Conservation (phyloP, 2,113 vertebrate species). For the Callithrix jacchus region DNA sequence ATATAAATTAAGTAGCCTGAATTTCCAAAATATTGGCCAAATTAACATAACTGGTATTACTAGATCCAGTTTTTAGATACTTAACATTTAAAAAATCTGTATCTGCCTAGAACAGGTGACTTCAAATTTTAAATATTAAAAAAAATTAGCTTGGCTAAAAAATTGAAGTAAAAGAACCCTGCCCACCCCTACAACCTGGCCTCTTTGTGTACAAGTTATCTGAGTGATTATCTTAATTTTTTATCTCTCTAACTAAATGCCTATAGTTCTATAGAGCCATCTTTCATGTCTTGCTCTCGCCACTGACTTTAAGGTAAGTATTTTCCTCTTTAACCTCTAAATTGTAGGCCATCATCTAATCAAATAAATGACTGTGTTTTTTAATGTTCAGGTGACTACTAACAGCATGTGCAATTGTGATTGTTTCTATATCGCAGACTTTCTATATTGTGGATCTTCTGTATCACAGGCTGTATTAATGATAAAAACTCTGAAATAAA, state of each 20-base stretch:
- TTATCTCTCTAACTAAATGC: neutral
- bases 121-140: neutral
- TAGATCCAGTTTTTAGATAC: neutral
- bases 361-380: neutral
- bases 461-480: neutral
- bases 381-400: neutral
- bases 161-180: neutral
- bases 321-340: neutral
- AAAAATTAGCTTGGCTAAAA: neutral
- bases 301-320: neutral
- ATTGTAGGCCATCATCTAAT: neutral
- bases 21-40: neutral
- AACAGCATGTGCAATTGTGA: neutral
- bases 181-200: accelerated
- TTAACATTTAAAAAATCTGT: neutral
- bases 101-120: neutral
- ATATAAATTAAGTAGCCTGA: neutral
- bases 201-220: neutral
- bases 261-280: neutral
- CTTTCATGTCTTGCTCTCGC: neutral
- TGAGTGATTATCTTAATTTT: neutral
- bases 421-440: neutral
- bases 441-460: neutral
- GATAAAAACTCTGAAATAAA: neutral
- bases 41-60: neutral